These are phyloP conservation scores for Eustalomyia histrio DNA, from an alignment of 2,888 invertebrate species.

Conservation along the genomic window DNA sequence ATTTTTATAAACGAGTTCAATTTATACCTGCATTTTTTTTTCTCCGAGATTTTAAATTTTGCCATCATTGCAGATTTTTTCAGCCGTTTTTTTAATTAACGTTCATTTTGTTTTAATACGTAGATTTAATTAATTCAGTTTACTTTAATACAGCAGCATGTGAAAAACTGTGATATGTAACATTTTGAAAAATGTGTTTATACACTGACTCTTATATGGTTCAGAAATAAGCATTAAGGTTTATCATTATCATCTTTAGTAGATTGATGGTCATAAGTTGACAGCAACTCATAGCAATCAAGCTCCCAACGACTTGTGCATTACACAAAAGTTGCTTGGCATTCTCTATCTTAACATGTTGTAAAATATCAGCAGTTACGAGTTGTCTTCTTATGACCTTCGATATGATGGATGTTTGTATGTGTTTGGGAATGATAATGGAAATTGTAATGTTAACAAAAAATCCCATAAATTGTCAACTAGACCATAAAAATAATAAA, in stretches of 20 bases:
- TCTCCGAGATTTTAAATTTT: background rate
- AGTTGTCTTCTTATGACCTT: too few relatives aligned
- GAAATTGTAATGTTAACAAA: conserved; percentile 47
- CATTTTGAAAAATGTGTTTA: background rate
- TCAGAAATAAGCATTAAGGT: background rate
- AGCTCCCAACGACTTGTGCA: too few relatives aligned
- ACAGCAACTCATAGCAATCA: too few relatives aligned
- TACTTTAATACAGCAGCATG: conserved; percentile 44
- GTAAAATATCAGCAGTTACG: too few relatives aligned
- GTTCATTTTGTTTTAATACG: conserved; percentile 56
- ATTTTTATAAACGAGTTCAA: background rate
- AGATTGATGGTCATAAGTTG: too few relatives aligned
- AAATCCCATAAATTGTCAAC: conserved; percentile 47
- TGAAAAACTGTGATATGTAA: conserved; percentile 29
- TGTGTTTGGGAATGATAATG: conserved; percentile 24
- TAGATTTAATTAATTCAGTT: conserved; percentile 62
- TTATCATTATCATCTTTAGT: background rate
- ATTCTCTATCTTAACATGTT: too few relatives aligned
- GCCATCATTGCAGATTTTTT: conserved; percentile 16
- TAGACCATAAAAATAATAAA: conserved; percentile 52
- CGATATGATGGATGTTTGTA: background rate
- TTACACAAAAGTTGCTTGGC: too few relatives aligned
- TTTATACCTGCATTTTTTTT: background rate
- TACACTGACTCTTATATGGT: background rate
- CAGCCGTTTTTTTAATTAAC: conserved; percentile 57